Evolutionary conservation across 2,113 vertebrate genomes (phyloP).

Genomic region (Oryzias curvinotus): DNA sequence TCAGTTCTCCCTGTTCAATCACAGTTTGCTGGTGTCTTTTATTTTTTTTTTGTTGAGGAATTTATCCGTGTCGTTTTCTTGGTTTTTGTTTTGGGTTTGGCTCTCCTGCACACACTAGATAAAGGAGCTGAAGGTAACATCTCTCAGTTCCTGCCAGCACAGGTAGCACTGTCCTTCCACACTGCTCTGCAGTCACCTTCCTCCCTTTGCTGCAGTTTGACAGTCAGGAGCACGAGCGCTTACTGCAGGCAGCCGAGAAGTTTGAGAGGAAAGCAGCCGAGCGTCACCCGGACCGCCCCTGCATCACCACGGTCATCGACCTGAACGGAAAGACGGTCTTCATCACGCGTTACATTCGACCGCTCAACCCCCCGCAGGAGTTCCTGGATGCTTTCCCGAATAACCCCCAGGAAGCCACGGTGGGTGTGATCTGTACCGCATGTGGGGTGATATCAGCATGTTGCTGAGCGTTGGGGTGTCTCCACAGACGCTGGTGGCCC

Average conservation of each 20-base stretch:
- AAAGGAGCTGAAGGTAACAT: constrained; percentile 80
- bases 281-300: constrained; percentile 83
- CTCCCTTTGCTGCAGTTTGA: constrained; percentile 83
- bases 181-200: constrained; percentile 7
- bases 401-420: constrained; percentile 79
- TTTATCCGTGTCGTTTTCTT: constrained; percentile 25
- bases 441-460: background rate
- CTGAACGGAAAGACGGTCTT: constrained; percentile 90
- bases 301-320: constrained; percentile 87
- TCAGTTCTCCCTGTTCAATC: background rate
- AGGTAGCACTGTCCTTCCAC: background rate
- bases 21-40: background rate
- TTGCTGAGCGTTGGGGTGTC: background rate
- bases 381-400: constrained; percentile 77
- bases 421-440: constrained; percentile 64
- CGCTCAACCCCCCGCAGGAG: constrained; percentile 88
- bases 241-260: constrained; percentile 85
- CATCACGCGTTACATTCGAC: constrained; percentile 87
- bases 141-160: background rate
- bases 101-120: constrained; percentile 80
- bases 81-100: constrained; percentile 36
- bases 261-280: constrained; percentile 83
- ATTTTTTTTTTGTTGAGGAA: background rate
- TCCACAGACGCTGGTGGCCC: constrained; percentile 84
- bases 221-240: constrained; percentile 87